Evolutionary conservation across 2,888 invertebrate genomes (phyloP).

Genomic region (Spisula subtruncata): DNA sequence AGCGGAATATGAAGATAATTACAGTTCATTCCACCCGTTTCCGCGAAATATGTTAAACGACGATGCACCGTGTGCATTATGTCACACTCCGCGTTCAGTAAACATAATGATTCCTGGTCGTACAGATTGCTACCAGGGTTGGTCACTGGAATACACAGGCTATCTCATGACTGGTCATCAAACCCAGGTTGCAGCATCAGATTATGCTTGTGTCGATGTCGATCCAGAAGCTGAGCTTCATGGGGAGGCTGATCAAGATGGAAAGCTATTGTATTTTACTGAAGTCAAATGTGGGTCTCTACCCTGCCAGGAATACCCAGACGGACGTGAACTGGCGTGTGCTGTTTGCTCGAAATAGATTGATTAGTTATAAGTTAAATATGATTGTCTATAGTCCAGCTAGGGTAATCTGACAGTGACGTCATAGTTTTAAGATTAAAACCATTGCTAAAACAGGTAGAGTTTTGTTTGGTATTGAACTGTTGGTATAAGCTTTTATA

Average conservation of each 20-base stretch:
- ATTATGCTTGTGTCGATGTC: conserved; percentile 48
- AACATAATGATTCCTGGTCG: conserved; percentile 44
- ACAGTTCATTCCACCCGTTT: not conserved
- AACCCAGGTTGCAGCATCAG: not conserved
- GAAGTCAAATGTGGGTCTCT: conserved; percentile 50
- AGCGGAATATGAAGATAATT: conserved; percentile 29
- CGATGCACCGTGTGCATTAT: conserved; percentile 51
- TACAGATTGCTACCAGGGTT: conserved; percentile 38
- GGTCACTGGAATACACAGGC: conserved; percentile 49
- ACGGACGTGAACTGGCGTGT: conserved; percentile 48
- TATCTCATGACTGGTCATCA: conserved; percentile 52
- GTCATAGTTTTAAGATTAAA: too few species aligned
- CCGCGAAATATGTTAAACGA: not conserved
- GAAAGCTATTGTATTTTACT: conserved; percentile 40
- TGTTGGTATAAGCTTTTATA: too few species aligned
- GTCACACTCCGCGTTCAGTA: conserved; percentile 18
- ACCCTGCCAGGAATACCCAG: conserved; percentile 45
- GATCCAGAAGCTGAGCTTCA: conserved; percentile 43
- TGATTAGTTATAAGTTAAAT: too few species aligned
- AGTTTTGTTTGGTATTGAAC: too few species aligned
- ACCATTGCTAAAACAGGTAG: too few species aligned
- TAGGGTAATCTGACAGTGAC: too few species aligned
- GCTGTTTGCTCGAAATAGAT: conserved; percentile 54
- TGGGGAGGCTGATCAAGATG: conserved; percentile 33
- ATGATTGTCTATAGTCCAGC: too few species aligned